A percentile compares a stretch with the other conserved stretches of the same genome.
These are phyloP conservation scores for Megalurothrips usitatus DNA, from an alignment of 2,888 invertebrate genomes.

Conservation along the genomic window DNA sequence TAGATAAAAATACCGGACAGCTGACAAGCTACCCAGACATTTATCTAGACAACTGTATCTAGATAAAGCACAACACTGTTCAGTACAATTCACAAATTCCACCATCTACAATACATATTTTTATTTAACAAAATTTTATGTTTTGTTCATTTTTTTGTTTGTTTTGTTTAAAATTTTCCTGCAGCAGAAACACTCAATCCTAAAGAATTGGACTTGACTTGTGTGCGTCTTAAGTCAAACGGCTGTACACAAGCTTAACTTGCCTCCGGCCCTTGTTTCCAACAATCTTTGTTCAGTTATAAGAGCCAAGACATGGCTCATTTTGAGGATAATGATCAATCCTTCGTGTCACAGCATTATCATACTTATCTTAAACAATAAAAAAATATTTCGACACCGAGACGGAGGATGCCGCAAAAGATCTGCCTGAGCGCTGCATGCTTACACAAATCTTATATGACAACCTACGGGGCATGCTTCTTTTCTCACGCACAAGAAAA, in stretches of 20 bases:
- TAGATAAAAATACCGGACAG: constrained; percentile 10
- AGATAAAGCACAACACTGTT: constrained; percentile 26
- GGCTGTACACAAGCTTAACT: constrained; percentile 23
- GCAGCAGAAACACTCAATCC: constrained; percentile 22
- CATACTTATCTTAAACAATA: constrained; percentile 23
- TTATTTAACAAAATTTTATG: constrained; percentile 22
- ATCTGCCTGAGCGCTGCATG: constrained; percentile 25
- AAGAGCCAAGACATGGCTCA: constrained; percentile 15
- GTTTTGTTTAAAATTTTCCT: constrained; percentile 27
- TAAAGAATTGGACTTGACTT: constrained; percentile 21
- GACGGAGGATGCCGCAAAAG: constrained; percentile 23
- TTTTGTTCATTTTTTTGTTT: constrained; percentile 27
- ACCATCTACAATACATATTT: constrained; percentile 23
- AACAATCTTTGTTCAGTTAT: constrained; percentile 23
- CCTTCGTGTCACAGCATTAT: constrained; percentile 22
- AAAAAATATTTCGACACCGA: constrained; percentile 24
- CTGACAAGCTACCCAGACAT: neutral
- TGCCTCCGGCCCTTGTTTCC: constrained; percentile 23
- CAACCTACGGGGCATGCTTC: constrained; percentile 24
- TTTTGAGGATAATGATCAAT: constrained; percentile 12
- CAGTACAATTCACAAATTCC: constrained; percentile 26
- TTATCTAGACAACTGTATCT: constrained; percentile 16
- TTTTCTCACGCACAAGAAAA: neutral
- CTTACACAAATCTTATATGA: constrained; percentile 27
- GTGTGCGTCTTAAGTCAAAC: constrained; percentile 16